phyloP scores from a whole-genome alignment of 2,113 vertebrate species.

The Embiotoca jacksoni region DNA sequence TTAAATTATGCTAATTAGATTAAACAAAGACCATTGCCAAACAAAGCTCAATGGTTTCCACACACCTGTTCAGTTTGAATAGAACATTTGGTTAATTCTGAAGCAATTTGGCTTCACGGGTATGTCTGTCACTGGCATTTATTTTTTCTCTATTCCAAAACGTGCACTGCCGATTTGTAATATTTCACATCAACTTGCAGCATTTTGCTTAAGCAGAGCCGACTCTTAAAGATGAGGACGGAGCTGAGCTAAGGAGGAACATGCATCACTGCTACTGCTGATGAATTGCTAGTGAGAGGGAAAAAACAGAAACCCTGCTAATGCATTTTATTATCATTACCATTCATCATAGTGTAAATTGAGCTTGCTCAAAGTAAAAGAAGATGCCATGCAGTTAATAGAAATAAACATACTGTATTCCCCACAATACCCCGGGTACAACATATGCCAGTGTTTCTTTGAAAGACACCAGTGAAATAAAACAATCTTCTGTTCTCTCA shows the following conservation, averaged over 20 bases:
- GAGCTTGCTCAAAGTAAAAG: neutral
- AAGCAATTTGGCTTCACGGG: slow-evolving; percentile 44
- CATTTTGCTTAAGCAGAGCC: neutral
- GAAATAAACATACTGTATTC: neutral
- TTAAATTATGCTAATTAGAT: slow-evolving; percentile 69
- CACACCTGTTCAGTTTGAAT: slow-evolving; percentile 72
- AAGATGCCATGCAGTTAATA: neutral
- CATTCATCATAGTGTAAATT: slow-evolving; percentile 7
- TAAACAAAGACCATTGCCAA: slow-evolving; percentile 61
- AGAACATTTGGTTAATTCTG: slow-evolving; percentile 49
- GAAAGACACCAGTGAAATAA: neutral
- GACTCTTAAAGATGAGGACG: neutral
- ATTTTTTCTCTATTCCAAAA: slow-evolving; percentile 35
- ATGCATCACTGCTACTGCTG: neutral
- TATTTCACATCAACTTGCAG: neutral
- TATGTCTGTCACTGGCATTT: slow-evolving; percentile 29
- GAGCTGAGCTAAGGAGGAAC: neutral
- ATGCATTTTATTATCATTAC: neutral
- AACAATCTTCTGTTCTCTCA: slow-evolving; percentile 20
- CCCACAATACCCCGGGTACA: neutral
- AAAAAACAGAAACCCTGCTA: neutral
- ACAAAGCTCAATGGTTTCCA: slow-evolving; percentile 53
- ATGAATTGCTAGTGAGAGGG: slow-evolving; percentile 19
- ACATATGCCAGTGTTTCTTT: slow-evolving; percentile 21
- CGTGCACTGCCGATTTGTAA: slow-evolving; percentile 6